phyloP scores from a whole-genome alignment of 2,113 vertebrate species.

The Callipepla squamata region DNA sequence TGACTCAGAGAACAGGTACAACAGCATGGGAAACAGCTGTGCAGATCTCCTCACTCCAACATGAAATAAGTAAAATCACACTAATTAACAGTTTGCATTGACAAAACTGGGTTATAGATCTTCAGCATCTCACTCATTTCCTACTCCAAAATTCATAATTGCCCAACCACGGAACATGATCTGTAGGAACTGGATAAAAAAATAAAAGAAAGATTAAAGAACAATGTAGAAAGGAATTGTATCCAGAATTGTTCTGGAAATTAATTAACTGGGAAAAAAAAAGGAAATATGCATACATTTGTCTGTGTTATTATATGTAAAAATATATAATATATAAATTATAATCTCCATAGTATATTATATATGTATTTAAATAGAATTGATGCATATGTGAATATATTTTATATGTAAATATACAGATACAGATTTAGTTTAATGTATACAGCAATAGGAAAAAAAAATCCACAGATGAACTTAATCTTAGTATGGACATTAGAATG shows the following conservation, averaged over 20 bases:
- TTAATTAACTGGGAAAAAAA: not conserved
- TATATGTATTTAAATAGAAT: not conserved
- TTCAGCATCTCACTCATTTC: not conserved
- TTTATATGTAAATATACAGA: not conserved
- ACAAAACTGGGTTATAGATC: not conserved
- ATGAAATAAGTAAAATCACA: not conserved
- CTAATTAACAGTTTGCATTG: not conserved
- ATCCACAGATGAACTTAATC: not conserved
- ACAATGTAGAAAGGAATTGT: not conserved
- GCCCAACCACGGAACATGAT: not conserved
- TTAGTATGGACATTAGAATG: not conserved
- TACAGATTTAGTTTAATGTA: not conserved
- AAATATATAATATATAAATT: not conserved
- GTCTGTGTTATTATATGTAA: no score
- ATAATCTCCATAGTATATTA: no score
- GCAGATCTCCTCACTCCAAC: not conserved
- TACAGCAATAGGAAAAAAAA: not conserved
- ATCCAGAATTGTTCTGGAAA: not conserved
- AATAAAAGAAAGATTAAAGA: not conserved
- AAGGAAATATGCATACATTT: not conserved
- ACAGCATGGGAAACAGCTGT: not conserved
- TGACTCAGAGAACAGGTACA: not conserved
- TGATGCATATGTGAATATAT: not conserved
- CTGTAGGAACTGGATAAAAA: not conserved
- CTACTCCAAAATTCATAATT: not conserved